Conservation (phyloP, 1,140 invertebrate genomes). For the Apis cerana region DNA sequence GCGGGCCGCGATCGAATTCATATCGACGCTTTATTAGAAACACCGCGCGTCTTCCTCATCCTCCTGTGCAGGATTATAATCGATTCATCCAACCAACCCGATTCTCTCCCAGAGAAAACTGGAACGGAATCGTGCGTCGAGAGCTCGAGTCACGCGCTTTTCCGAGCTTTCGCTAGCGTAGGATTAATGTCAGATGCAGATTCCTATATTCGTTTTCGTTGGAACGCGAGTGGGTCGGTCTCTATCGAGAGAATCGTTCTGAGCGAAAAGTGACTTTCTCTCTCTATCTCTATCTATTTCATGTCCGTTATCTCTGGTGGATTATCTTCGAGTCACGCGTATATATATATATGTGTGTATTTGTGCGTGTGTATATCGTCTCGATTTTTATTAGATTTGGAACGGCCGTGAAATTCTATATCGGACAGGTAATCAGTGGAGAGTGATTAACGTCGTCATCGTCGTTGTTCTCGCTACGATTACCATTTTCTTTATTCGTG, state of each 20-base stretch:
- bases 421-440: too few relatives aligned
- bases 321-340: conserved; percentile 63
- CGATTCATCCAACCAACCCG: background rate
- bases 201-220: background rate
- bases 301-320: conserved; percentile 50
- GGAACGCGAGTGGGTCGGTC: background rate
- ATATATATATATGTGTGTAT: conserved; percentile 43
- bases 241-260: background rate
- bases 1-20: conserved; percentile 15
- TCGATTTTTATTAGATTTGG: conserved; percentile 64
- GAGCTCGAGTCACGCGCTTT: background rate
- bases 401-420: too few relatives aligned
- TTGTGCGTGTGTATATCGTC: conserved; percentile 55
- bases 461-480: too few relatives aligned
- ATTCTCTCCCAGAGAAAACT: background rate
- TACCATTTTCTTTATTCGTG: too few relatives aligned
- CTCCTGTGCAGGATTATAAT: background rate
- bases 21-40: conserved; percentile 17
- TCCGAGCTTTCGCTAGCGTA: background rate
- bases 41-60: too few relatives aligned
- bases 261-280: background rate
- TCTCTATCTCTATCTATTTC: background rate
- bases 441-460: too few relatives aligned
- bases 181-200: background rate
- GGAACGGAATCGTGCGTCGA: background rate